Evolutionary conservation across 2,113 vertebrate genomes (phyloP).

Genomic region (Spea bombifrons): DNA sequence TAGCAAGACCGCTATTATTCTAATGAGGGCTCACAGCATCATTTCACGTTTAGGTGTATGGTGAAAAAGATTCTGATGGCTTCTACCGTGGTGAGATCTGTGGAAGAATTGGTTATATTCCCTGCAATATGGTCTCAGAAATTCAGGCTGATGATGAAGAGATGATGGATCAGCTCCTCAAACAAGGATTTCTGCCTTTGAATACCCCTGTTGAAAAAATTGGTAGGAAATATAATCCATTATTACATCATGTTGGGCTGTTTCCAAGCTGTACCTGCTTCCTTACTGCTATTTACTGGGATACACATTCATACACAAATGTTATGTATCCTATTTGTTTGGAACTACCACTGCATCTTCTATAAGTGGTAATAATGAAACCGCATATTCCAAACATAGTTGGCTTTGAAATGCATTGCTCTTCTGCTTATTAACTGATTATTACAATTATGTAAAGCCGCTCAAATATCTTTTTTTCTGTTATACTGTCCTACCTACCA

Average conservation of each 20-base stretch:
- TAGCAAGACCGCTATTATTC: too few relatives aligned
- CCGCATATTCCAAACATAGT: neutral
- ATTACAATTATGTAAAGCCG: neutral
- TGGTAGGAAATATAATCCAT: slow-evolving; percentile 58
- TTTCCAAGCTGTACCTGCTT: slow-evolving; percentile 13
- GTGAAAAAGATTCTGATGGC: slow-evolving; percentile 90
- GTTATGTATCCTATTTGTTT: slow-evolving; percentile 26
- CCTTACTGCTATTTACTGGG: slow-evolving; percentile 6
- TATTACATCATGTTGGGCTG: fast-evolving
- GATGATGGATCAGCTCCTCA: slow-evolving; percentile 91
- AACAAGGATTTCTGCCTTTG: slow-evolving; percentile 93
- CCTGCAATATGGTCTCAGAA: slow-evolving; percentile 98
- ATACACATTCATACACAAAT: slow-evolving; percentile 10
- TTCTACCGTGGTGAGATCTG: slow-evolving; percentile 92
- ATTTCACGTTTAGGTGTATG: slow-evolving; percentile 77
- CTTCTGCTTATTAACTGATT: neutral
- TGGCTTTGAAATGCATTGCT: neutral
- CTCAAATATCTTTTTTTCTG: slow-evolving; percentile 29
- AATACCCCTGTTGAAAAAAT: slow-evolving; percentile 92
- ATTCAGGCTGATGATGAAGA: slow-evolving; percentile 92
- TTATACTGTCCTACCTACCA: slow-evolving; percentile 26
- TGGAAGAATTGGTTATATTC: slow-evolving; percentile 84
- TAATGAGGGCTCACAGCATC: neutral
- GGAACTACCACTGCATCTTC: slow-evolving; percentile 9
- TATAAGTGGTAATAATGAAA: neutral